phyloP scores from a whole-genome alignment of 2,888 invertebrate genomes.

The Diabrotica balteata region DNA sequence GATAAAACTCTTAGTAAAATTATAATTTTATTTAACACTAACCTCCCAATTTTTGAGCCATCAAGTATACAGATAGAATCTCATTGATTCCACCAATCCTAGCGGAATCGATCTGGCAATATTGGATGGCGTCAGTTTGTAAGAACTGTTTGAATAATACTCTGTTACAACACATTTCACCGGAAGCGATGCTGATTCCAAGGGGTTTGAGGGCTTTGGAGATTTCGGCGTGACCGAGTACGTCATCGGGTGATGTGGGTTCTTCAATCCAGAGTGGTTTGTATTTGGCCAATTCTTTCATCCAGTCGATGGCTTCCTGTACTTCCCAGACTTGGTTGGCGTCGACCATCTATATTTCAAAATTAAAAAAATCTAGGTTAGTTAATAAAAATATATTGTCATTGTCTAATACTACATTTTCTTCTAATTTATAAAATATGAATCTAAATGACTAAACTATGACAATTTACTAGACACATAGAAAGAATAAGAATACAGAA shows the following conservation, averaged over 20 bases:
- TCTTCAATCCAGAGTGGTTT: conserved; percentile 91
- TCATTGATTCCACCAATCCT: conserved; percentile 90
- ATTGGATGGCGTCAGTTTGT: conserved; percentile 80
- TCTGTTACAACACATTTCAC: conserved; percentile 91
- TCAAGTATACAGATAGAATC: conserved; percentile 83
- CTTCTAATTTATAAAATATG: too few species aligned
- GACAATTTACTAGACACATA: too few species aligned
- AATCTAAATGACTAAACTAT: too few species aligned
- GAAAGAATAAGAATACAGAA: too few species aligned
- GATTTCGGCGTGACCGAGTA: conserved; percentile 84
- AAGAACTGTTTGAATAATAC: conserved; percentile 93
- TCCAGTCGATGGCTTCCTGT: conserved; percentile 84
- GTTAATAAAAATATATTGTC: too few species aligned
- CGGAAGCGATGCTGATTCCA: conserved; percentile 87
- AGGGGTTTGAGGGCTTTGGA: conserved; percentile 75
- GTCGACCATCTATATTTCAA: conserved; percentile 72
- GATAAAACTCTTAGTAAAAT: not conserved
- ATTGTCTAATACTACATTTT: too few species aligned
- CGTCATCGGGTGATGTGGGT: conserved; percentile 90
- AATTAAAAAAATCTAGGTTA: too few species aligned
- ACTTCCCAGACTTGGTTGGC: conserved; percentile 92
- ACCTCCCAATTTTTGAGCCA: conserved; percentile 88
- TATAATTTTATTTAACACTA: conserved; percentile 28
- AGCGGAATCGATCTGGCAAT: conserved; percentile 90
- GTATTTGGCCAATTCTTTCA: conserved; percentile 76